A percentile compares a stretch with the other conserved stretches of the same genome.
Evolutionary conservation across 1,140 invertebrate genomes (phyloP).

Genomic region (Leptinotarsa texana): DNA sequence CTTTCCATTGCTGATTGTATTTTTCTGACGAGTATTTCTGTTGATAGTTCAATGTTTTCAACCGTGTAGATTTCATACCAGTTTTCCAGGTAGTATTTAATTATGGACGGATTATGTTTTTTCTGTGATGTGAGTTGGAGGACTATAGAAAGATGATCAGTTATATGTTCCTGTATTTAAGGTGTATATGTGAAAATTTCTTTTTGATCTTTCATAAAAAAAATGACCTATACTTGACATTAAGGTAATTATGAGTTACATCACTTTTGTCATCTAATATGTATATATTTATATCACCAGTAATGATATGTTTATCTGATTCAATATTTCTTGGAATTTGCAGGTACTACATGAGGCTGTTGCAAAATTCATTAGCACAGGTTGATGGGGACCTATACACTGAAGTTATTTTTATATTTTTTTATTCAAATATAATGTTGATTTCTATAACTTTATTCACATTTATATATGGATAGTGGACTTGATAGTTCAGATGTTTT

Average conservation of each 20-base stretch:
- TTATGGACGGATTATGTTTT: background rate
- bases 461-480: too few species aligned
- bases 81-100: background rate
- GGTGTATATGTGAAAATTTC: background rate
- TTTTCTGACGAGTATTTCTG: background rate
- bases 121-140: slow-evolving; percentile 2
- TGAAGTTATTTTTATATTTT: slow-evolving; percentile 8
- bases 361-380: too few species aligned
- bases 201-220: background rate
- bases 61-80: background rate
- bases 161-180: background rate
- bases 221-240: background rate
- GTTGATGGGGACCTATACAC: background rate
- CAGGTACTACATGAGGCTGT: too few species aligned
- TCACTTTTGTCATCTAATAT: background rate
- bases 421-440: background rate
- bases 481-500: too few species aligned
- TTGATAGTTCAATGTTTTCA: background rate
- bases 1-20: background rate
- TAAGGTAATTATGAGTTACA: background rate
- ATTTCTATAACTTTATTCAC: too few species aligned
- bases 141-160: background rate
- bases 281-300: background rate
- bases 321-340: background rate
- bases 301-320: background rate